Base-by-base conservation (phyloP, 2,797 vertebrate genomes). In the Valencia hispanica region DNA sequence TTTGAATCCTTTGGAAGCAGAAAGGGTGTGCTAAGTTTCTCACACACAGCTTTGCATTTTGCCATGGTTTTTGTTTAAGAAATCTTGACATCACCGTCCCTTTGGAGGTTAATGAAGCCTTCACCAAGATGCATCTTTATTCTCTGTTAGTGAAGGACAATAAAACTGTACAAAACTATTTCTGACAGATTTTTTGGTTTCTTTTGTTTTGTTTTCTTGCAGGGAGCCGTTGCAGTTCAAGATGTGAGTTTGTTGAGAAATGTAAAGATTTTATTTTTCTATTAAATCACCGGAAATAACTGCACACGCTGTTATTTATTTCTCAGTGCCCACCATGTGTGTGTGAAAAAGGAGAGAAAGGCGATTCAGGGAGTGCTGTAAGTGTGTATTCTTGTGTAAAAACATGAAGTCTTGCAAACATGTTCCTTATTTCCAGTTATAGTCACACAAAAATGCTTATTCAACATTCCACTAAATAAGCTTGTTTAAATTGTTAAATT, bases 341-440 rank as follows among this genome's bases (percentile, higher is more conserved):
- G 47, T 98, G 97, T 93, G 95, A 97, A 83, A 96, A 94, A 87
- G 97, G 96, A 80, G 92, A 94, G 27, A 74, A 86, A 78, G 97
- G 97, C 0, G 84, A 92, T 12, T 90, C 92, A 36, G 97, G 97
- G 79, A 86, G 41, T 88, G 86, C 92, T 63, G 97, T 98, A 92
- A 97, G 97, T 96, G 86, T 70, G 43, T 45, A 43, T 15, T 43
- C 2, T 27, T 68, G 6, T 39, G 17, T 9, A 61, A 36, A 20
- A 22, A 10, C 18, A 20, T 48, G 18, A 18, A 6, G 47, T 55
- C 8, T n/a, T 9, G 2, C 2, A 57, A 41, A 43, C 36, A 43
- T 41, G 39, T 68, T 43, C 11, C 12, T 27, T n/a, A 11, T 43
- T 68, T 63, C 1, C 18, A 63, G 32, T 36, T 36, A 1, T 14